Base-by-base conservation (phyloP, 1,140 invertebrate species). In the Temnothorax nylanderi region DNA sequence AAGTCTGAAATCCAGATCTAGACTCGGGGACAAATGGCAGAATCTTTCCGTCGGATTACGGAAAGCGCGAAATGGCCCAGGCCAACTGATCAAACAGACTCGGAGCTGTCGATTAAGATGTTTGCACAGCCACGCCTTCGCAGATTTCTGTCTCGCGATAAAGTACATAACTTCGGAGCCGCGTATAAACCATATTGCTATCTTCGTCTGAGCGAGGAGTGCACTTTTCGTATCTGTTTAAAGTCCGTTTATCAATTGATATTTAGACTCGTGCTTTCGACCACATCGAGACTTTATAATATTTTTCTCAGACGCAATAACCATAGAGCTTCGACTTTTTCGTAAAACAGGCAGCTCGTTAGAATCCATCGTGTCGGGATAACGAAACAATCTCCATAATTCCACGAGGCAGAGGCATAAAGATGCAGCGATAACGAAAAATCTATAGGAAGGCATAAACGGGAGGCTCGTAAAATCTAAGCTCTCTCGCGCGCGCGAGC, bases 81-180 rank as follows among this genome's bases (percentile, higher is more conserved):
- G 56, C 85, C 89, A 89, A 90, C 86, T 88, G 88, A 88, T 85
- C 89, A 86, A 90, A 88, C 86, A 90, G 87, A 85, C 86, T 56
- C 60, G 34, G 58, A 47, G 65, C 89, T 76, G 69, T 76, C 88
- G 86, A 90, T 90, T 87, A 74, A 82, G 77, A 86, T 90, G 84
- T 87, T 85, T 90, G 51, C 67, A 71, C 81, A 65, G 54, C 87
- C 21, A 76, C 71, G 41, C 78, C 72, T 75, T 85, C 65, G 34
- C n/a, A 54, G n/a, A 85, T 49, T 44, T 85, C 51, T 60, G 47
- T 47, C 69, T 78, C 82, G 82, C 47, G 41, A 65, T 67, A 78
- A 85, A 65, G 82, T 65, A 64, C 74, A 51, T 64, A 47, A 78
- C 58, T 41, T 65, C 60, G 21, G 16, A 60, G 34, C 21, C 16